phyloP scores from a whole-genome alignment of 2,797 vertebrate genomes.

The Bucorvus abyssinicus region DNA sequence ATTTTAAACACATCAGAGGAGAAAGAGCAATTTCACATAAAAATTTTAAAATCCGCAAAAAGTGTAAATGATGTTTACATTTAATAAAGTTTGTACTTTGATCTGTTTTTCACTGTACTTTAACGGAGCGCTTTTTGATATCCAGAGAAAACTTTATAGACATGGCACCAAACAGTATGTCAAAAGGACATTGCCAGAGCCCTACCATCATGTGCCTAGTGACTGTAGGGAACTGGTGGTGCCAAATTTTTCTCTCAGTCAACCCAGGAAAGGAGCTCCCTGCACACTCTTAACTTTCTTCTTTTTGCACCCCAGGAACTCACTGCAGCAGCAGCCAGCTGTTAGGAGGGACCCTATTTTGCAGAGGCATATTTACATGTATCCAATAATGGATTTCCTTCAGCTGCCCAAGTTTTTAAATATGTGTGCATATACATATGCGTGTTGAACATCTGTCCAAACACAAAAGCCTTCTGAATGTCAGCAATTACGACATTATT shows the following conservation, averaged over 20 bases:
- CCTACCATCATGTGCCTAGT: not conserved
- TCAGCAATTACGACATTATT: not conserved
- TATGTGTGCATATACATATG: not conserved
- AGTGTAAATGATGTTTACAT: not conserved
- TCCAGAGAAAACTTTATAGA: not conserved
- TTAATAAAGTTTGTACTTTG: not conserved
- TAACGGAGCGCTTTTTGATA: not conserved
- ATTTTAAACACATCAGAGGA: not conserved
- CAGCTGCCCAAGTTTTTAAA: slow-evolving; percentile 11
- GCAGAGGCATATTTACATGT: not conserved
- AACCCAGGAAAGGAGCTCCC: not conserved
- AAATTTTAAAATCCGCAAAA: not conserved
- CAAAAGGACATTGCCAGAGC: not conserved
- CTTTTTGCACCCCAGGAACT: not conserved
- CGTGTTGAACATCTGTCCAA: slow-evolving; percentile 29
- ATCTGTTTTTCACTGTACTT: not conserved
- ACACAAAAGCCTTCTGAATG: slow-evolving; percentile 18
- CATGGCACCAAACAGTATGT: not conserved
- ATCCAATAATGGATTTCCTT: not conserved
- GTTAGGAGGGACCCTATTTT: not conserved
- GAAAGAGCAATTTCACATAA: not conserved
- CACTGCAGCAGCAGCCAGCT: slow-evolving; percentile 21
- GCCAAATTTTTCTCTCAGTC: not conserved
- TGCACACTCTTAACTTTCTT: not conserved
- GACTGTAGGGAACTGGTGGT: not conserved